These are phyloP conservation scores for Drosophila saltans DNA, from an alignment of 1,140 invertebrate species.

Conservation along the genomic window DNA sequence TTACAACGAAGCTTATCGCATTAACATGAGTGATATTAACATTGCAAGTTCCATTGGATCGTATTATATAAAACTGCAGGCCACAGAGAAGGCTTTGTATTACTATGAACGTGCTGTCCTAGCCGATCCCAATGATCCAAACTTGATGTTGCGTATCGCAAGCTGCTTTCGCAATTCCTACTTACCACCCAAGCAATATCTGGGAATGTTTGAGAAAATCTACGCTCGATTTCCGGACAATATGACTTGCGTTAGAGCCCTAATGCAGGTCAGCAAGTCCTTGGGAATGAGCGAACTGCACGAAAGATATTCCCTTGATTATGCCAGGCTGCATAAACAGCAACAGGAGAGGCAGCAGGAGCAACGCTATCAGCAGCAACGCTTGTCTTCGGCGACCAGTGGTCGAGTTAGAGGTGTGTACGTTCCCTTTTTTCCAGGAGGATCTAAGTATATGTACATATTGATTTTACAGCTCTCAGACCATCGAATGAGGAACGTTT, in stretches of 20 bases:
- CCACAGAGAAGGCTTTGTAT: conserved; percentile 93
- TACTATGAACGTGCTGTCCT: conserved; percentile 95
- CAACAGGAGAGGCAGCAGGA: conserved; percentile 84
- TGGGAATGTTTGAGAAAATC: conserved; percentile 91
- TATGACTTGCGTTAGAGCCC: conserved; percentile 92
- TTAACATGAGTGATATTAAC: conserved; percentile 94
- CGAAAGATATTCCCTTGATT: conserved; percentile 88
- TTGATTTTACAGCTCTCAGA: conserved; percentile 28
- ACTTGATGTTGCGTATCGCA: conserved; percentile 93
- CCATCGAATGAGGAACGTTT: conserved; percentile 58
- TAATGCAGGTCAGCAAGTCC: conserved; percentile 92
- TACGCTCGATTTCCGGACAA: conserved; percentile 93
- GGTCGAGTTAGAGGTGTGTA: conserved; percentile 76
- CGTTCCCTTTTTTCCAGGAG: neutral
- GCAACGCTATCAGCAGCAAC: conserved; percentile 88
- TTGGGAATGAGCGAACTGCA: conserved; percentile 86
- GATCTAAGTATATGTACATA: neutral
- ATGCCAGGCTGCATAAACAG: conserved; percentile 90
- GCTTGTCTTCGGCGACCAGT: conserved; percentile 84
- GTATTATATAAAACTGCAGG: conserved; percentile 95
- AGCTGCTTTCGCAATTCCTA: conserved; percentile 92
- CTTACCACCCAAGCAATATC: conserved; percentile 91
- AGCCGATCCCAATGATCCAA: conserved; percentile 93
- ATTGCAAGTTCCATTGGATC: conserved; percentile 96
- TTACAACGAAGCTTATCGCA: conserved; percentile 94